Base-by-base conservation (phyloP, 1,140 invertebrate species). In the Platyscapa corneri region DNA sequence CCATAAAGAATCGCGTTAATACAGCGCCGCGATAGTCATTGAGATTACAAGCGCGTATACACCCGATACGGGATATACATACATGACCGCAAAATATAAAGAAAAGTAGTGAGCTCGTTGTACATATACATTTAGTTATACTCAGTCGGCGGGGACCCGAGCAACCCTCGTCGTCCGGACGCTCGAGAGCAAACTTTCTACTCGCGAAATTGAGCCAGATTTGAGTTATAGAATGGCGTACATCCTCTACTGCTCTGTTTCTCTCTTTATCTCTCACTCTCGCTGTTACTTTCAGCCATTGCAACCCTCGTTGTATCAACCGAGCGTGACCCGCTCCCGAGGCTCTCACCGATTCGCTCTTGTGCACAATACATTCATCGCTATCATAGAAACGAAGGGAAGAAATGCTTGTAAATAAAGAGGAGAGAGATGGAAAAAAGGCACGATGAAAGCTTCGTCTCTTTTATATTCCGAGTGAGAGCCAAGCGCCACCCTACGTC, bases 361-460 rank as follows among this genome's bases (percentile, higher is more conserved):
- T 84, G 65, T 60, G 80, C 74, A 79, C 89, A 85, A 89, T 86
- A 88, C 89, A 89, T 91, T 87, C 82, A 89, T 89, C 89, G 88
- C 86, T 86, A 89, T 90, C 90, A 88, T 84, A 80, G 12, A 79
- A 84, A 88, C 30, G n/a, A 84, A 84, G 84, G 88, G 87, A 80
- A 85, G 81, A 74, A 81, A 89, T 88, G 89, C 90, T 91, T 92
- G 88, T 92, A 91, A 92, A 92, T 91, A 91, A 90, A 90, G 88
- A 89, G 89, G 77, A 39, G 37, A 3, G 42, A 46, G 42, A 46
- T 46, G 42, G 42, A 46, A 46, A 46, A 5, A 46, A 46, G n/a
- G 67, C 23, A 72, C 53, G 23, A 72, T 37, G 23, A 39, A 30
- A 32, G 75, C 74, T 72, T 42, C 46, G 20, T 60, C 46, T 32